phyloP scores from a whole-genome alignment of 2,113 vertebrate species.

The Nyctibius bracteatus region DNA sequence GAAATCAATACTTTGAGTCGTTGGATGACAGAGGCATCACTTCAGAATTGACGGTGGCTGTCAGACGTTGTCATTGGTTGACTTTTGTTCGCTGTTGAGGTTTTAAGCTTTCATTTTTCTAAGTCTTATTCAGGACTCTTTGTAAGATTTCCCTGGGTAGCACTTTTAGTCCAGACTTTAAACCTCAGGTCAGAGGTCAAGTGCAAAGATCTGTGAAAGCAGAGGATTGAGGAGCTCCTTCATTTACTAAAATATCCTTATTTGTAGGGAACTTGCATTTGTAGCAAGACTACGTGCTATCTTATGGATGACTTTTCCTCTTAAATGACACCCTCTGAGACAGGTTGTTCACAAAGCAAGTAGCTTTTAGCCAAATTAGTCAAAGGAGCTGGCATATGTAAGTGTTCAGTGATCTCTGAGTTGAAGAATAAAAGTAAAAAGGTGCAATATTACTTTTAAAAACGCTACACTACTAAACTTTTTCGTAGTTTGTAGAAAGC shows the following conservation, averaged over 20 bases:
- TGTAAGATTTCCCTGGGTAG: conserved; percentile 83
- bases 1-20: conserved; percentile 92
- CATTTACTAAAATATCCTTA: conserved; percentile 71
- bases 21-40: conserved; percentile 92
- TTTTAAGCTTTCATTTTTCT: conserved; percentile 96
- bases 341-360: conserved; percentile 61
- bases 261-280: conserved; percentile 77
- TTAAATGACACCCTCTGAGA: conserved; percentile 74
- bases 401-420: background rate
- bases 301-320: conserved; percentile 65
- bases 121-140: conserved; percentile 76
- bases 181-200: conserved; percentile 82
- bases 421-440: background rate
- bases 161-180: conserved; percentile 77
- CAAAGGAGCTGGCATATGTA: background rate
- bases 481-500: background rate
- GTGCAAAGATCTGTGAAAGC: conserved; percentile 75
- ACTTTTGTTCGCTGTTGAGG: conserved; percentile 92
- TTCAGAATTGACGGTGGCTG: conserved; percentile 94
- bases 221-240: conserved; percentile 70
- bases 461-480: background rate
- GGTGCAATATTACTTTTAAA: background rate
- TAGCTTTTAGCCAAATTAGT: conserved; percentile 64
- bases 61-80: conserved; percentile 92
- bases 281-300: conserved; percentile 37